Conservation (phyloP, 2,888 invertebrate species). For the Archips xylosteana region DNA sequence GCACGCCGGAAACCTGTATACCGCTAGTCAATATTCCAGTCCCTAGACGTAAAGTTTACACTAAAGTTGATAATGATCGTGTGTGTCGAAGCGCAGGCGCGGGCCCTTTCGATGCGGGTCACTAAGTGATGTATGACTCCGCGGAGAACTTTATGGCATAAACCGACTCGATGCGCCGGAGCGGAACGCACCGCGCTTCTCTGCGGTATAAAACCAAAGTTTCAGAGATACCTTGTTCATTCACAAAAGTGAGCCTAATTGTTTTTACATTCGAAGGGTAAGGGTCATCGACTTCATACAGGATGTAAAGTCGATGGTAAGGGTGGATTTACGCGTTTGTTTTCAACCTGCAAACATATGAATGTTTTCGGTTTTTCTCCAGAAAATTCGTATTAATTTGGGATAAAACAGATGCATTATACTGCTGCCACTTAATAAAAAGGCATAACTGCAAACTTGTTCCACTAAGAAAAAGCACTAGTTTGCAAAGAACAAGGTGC, state of each 20-base stretch:
- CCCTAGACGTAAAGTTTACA: conserved; percentile 58
- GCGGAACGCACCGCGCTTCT: conserved; percentile 47
- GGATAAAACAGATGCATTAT: too few relatives aligned
- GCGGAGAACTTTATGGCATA: conserved; percentile 46
- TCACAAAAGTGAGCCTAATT: conserved; percentile 37
- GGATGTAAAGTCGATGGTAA: too few relatives aligned
- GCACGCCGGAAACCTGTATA: background rate
- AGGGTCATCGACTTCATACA: too few relatives aligned
- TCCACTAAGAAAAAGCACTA: too few relatives aligned
- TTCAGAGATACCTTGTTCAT: conserved; percentile 26
- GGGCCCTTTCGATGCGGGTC: conserved; percentile 50
- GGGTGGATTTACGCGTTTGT: background rate
- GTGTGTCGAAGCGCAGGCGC: conserved; percentile 53
- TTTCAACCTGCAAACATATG: too few relatives aligned
- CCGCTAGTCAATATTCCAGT: conserved; percentile 54
- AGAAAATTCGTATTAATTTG: too few relatives aligned
- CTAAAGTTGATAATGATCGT: conserved; percentile 50
- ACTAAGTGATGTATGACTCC: conserved; percentile 62
- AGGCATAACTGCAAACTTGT: too few relatives aligned
- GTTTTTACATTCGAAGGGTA: conserved; percentile 4
- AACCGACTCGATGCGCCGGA: conserved; percentile 51
- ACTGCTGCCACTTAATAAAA: too few relatives aligned
- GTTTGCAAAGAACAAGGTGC: too few relatives aligned
- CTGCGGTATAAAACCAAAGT: conserved; percentile 28
- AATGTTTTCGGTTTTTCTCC: too few relatives aligned